These are phyloP conservation scores for Oreochromis niloticus DNA, from an alignment of 2,113 vertebrate genomes.

Conservation along the genomic window DNA sequence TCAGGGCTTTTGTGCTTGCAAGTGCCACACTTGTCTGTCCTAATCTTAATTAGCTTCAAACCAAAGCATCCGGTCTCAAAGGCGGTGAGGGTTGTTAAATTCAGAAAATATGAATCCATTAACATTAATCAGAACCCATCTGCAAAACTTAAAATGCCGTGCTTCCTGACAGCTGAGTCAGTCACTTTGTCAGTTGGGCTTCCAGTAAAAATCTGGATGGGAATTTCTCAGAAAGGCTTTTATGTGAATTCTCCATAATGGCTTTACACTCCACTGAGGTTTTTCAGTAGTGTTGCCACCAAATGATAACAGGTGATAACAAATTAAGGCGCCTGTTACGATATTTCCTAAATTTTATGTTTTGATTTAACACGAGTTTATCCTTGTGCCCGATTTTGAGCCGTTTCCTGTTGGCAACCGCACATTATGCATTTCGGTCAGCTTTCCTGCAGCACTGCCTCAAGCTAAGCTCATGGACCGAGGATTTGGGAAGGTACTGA, in stretches of 20 bases:
- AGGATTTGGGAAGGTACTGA: constrained; percentile 46
- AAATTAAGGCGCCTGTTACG: neutral
- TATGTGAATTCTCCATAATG: neutral
- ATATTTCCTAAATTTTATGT: neutral
- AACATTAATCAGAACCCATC: neutral
- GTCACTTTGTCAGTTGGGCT: neutral
- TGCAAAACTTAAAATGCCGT: neutral
- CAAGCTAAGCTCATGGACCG: constrained; percentile 33
- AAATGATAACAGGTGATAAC: neutral
- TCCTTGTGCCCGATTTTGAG: neutral
- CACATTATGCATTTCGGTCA: constrained; percentile 19
- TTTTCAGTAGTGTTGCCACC: neutral
- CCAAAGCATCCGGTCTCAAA: neutral
- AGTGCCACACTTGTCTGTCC: neutral
- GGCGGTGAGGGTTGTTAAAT: neutral
- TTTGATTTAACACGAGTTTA: neutral
- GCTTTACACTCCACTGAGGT: neutral
- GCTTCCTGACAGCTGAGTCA: neutral
- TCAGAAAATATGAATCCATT: neutral
- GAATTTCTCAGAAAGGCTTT: neutral
- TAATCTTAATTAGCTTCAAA: neutral
- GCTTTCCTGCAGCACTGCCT: constrained; percentile 38
- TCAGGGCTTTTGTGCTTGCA: neutral
- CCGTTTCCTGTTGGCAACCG: constrained; percentile 12
- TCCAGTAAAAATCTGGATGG: neutral